Base-by-base conservation (phyloP, 2,888 invertebrate species). In the Euplexia lucipara region DNA sequence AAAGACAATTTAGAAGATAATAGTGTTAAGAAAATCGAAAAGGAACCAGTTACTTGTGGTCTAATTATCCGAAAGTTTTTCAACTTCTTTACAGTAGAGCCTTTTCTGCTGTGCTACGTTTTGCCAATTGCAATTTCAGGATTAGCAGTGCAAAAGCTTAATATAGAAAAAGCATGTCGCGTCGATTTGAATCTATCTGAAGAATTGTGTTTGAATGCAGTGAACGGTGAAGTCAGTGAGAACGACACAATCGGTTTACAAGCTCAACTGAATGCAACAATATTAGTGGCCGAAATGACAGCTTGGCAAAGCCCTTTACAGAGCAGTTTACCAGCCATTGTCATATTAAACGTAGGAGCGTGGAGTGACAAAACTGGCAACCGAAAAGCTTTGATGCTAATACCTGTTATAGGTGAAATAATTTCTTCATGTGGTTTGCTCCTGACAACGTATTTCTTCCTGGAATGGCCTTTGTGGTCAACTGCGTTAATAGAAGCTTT, bases 71-170 rank as follows among this genome's bases (percentile, higher is more conserved):
- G 76, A 65, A 85, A 73, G 18, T 63, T 86, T 39, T 74, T 92
- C 8, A 83, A 75, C 4, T 92, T 90, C 72, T 90, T 97, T 18
- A 97, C 97, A 0, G 96, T 97, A 2, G 97, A 97, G 86, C 97
- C 97, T 0, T 96, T 96, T 82, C 85, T 97, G 49, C 89, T 96
- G 8, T 96, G 96, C 73, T 97, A 96, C 81, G 92, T 97, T 26
- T 90, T 97, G 84, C 97, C 97, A 12, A 95, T 92, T 76, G 93
- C 96, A 0, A 90, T 96, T 70, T 97, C 97, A 1, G 96, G 96
- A 26, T 84, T 96, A 2, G 95, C 96, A 9, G 89, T 96, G 2
- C 91, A 92, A 57, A 94, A 95, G 72, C 84, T 96, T 1, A 96
- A 96, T 72, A 89, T 96, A 78, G 96, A 96, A 78, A 96, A 96